A percentile compares a stretch with the other conserved stretches of the same genome.
Evolutionary conservation across 2,797 vertebrate species (phyloP).

Genomic region (Ctenopoma kingsleyae): DNA sequence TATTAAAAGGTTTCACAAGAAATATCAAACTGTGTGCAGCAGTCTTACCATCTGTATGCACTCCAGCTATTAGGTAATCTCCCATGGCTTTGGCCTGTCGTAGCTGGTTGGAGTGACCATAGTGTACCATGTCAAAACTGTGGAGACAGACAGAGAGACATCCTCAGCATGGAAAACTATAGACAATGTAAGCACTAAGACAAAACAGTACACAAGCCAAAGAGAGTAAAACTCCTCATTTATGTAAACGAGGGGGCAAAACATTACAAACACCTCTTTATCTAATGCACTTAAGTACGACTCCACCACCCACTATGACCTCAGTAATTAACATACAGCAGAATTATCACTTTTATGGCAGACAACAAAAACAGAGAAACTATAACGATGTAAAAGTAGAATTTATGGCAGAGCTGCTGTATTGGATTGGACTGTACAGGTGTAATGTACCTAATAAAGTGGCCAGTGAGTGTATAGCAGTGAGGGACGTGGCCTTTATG

Average conservation of each 20-base stretch:
- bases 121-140: conserved; percentile 99
- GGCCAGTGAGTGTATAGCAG: neutral
- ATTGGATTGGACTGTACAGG: too few species aligned
- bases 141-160: conserved; percentile 17
- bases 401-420: too few species aligned
- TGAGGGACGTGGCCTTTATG: neutral
- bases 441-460: too few species aligned
- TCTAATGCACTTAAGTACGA: too few species aligned
- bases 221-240: neutral
- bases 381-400: neutral
- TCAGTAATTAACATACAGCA: too few species aligned
- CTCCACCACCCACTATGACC: too few species aligned
- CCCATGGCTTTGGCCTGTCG: conserved; percentile 97
- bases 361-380: too few species aligned
- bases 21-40: neutral
- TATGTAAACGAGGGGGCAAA: too few species aligned
- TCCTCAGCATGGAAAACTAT: conserved; percentile 1
- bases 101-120: conserved; percentile 97
- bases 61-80: conserved; percentile 94
- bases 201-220: conserved; percentile 1
- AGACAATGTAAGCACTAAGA: neutral
- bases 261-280: too few species aligned
- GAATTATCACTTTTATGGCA: too few species aligned
- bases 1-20: neutral
- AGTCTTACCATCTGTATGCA: conserved; percentile 93